Percentiles rank a stretch among this genome's conserved stretches.
Conservation (phyloP, 2,113 vertebrate genomes). For the Ifrita kowaldi region DNA sequence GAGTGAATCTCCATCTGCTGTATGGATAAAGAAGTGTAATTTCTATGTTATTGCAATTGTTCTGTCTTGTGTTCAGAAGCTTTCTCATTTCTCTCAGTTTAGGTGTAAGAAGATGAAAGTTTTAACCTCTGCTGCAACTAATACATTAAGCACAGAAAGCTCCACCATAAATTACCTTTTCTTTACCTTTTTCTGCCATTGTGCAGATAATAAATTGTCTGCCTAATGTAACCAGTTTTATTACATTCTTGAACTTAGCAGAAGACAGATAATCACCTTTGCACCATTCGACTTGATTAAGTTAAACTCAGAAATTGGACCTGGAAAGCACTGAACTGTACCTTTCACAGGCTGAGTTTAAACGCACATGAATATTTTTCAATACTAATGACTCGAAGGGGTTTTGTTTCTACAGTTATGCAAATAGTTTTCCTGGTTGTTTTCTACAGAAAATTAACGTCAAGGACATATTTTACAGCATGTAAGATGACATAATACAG, state of each 20-base stretch:
- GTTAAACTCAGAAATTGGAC: not conserved
- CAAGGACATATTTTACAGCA: not conserved
- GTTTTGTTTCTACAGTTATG: not conserved
- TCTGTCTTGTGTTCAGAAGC: not conserved
- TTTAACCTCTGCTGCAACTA: not conserved
- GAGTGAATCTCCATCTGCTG: not conserved
- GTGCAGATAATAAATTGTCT: not conserved
- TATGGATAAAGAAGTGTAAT: not conserved
- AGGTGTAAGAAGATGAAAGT: not conserved
- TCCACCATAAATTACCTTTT: not conserved
- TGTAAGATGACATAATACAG: not conserved
- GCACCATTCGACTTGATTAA: not conserved
- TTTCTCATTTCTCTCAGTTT: not conserved
- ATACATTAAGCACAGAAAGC: not conserved
- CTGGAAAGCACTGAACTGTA: not conserved
- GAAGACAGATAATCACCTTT: not conserved
- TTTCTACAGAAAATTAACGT: not conserved
- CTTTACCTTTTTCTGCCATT: not conserved
- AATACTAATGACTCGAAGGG: not conserved
- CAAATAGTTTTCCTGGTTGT: not conserved
- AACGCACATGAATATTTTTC: not conserved
- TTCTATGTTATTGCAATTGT: rapidly evolving
- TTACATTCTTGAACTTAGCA: not conserved
- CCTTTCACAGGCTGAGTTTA: not conserved
- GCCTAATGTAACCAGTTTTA: not conserved